Percentiles rank a stretch among this genome's conserved stretches.
Conservation (phyloP, 1,140 invertebrate species). For the Trachymyrmex septentrionalis region DNA sequence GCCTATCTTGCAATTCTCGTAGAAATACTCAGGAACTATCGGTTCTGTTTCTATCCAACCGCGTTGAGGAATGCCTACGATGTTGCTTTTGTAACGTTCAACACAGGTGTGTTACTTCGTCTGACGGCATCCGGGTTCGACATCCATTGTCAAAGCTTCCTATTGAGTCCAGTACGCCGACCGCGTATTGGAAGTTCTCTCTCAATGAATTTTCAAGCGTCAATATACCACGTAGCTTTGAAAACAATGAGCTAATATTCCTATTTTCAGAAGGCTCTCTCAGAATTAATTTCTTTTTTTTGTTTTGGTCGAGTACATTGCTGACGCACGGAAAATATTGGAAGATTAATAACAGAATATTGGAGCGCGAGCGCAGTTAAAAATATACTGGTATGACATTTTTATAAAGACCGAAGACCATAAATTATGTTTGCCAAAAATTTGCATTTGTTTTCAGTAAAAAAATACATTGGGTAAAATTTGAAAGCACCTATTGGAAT, state of each 20-base stretch:
- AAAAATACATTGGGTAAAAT: background rate
- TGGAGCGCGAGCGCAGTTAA: background rate
- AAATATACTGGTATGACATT: background rate
- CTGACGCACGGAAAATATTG: background rate
- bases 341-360: background rate
- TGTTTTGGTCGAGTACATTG: conserved; percentile 52
- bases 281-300: conserved; percentile 52
- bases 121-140: conserved; percentile 56
- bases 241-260: conserved; percentile 67
- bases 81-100: conserved; percentile 52
- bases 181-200: conserved; percentile 68
- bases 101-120: conserved; percentile 44
- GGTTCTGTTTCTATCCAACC: conserved; percentile 43
- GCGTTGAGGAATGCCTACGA: conserved; percentile 8
- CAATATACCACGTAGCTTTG: conserved; percentile 46
- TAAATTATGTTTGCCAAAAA: background rate
- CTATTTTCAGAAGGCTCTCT: conserved; percentile 11
- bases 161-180: conserved; percentile 60
- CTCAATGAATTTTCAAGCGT: conserved; percentile 65
- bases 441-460: background rate
- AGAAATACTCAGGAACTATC: background rate
- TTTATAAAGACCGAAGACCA: background rate
- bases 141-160: conserved; percentile 68
- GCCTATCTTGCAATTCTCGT: conserved; percentile 11
- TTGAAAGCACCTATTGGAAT: background rate